Conservation (phyloP, 2,113 vertebrate genomes). For the Gymnogyps californianus region DNA sequence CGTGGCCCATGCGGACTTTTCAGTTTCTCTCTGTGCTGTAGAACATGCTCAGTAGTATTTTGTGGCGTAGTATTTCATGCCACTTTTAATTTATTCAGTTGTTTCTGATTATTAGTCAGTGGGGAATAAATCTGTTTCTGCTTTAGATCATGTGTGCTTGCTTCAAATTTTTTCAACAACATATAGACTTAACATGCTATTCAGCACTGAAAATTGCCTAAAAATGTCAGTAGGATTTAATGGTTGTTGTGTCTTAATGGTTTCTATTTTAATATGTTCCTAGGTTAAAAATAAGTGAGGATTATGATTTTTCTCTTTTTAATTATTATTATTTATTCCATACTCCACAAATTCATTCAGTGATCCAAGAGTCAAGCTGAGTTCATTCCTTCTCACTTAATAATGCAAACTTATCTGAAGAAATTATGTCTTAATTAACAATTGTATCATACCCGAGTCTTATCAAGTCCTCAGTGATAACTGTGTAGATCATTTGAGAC, state of each 20-base stretch:
- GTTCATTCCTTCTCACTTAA: neutral
- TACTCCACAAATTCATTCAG: neutral
- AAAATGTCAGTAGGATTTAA: neutral
- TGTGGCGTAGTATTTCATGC: neutral
- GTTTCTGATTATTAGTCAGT: neutral
- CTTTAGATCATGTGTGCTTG: neutral
- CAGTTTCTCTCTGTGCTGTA: neutral
- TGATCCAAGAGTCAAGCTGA: neutral
- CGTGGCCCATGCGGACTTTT: accelerated
- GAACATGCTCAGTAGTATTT: neutral
- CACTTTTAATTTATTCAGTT: neutral
- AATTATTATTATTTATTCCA: neutral
- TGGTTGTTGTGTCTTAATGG: neutral
- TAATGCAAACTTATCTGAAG: neutral
- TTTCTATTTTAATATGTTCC: neutral
- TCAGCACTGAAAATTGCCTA: neutral
- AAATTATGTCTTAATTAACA: conserved; percentile 14
- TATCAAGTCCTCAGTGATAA: neutral
- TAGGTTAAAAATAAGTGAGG: neutral
- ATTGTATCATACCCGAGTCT: accelerated
- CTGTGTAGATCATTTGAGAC: neutral
- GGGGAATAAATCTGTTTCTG: neutral
- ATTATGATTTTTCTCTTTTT: neutral
- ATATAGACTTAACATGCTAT: neutral
- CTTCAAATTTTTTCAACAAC: neutral